Base-by-base conservation (phyloP, 2,888 invertebrate genomes). In the Entomobrya proxima region DNA sequence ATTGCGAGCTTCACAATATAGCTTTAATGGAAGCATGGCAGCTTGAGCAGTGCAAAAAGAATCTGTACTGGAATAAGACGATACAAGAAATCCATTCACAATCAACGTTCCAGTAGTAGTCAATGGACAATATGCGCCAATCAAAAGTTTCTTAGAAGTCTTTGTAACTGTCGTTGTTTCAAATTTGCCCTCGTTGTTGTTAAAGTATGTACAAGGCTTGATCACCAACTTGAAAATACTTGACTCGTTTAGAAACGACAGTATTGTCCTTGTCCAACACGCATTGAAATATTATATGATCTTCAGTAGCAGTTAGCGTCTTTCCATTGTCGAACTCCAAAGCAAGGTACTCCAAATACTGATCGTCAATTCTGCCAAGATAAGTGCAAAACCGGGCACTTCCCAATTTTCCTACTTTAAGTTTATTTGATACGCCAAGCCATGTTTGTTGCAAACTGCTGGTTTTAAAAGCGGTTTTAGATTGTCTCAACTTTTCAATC, bases 51-150 rank as follows among this genome's bases (percentile, higher is more conserved):
- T 18, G 5, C 7, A 1, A 18, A 85, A 85, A 0, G 72, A 78
- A 11, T 78, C 47, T 15, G 50, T 75, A 15, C 74, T 21, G 18
- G 87, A 85, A 47, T 87, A 87, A 0, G 72, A 82, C 2, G 87
- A 35, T 6, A 77, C 85, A 0, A 82, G 32, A 27, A 87, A 81
- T 47, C 87, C 87, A 15, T 87, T 79, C 2, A 75, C 87, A 21
- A 87, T n/a, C n/a, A 87, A 61, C n/a, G 87, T 87, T 40, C 87
- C 87, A 2, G 69, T 13, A 5, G 21, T 50, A 2, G 87, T 85
- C 15, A 87, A 47, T 18, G 87, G 87, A 9, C 47, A 50, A 37
- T 78, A 87, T 6, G 76, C 78, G 0, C 87, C 87, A 1, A n/a
- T 13, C 13, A 6, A n/a, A 1, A 4, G 24, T 30, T 72, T 52